A percentile compares a stretch with the other conserved stretches of the same genome.
phyloP scores from a whole-genome alignment of 2,113 vertebrate species.

The Ornithorhynchus anatinus region DNA sequence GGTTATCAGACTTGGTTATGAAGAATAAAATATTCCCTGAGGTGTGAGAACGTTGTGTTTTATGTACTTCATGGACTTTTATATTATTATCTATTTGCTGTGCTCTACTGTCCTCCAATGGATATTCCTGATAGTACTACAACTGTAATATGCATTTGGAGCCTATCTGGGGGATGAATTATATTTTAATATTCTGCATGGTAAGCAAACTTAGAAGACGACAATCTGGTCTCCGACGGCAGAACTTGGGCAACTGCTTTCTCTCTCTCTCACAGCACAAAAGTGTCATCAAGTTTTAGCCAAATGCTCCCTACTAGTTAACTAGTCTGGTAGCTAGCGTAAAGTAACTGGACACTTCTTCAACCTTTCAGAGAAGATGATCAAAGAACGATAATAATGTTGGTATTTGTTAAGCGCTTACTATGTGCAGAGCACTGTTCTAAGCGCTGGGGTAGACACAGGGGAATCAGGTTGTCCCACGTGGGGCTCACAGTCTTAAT shows the following conservation, averaged over 20 bases:
- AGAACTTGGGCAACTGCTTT: not conserved
- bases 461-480: too few species aligned
- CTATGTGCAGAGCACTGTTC: too few species aligned
- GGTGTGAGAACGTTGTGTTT: not conserved
- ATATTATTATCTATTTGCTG: constrained; percentile 53
- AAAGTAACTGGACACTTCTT: not conserved
- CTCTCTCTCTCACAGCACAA: too few species aligned
- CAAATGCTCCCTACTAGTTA: not conserved
- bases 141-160: not conserved
- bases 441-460: too few species aligned
- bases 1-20: not conserved
- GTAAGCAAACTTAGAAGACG: not conserved
- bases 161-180: not conserved
- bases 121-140: constrained; percentile 64
- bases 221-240: not conserved
- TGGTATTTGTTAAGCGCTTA: too few species aligned
- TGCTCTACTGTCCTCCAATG: constrained; percentile 78
- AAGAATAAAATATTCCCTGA: not conserved
- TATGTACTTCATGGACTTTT: not conserved
- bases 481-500: too few species aligned
- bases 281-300: not conserved
- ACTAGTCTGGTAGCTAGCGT: accelerated
- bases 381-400: not conserved
- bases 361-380: not conserved
- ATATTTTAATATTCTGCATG: not conserved